Evolutionary conservation across 2,113 vertebrate species (phyloP).

Genomic region (Grus americana): DNA sequence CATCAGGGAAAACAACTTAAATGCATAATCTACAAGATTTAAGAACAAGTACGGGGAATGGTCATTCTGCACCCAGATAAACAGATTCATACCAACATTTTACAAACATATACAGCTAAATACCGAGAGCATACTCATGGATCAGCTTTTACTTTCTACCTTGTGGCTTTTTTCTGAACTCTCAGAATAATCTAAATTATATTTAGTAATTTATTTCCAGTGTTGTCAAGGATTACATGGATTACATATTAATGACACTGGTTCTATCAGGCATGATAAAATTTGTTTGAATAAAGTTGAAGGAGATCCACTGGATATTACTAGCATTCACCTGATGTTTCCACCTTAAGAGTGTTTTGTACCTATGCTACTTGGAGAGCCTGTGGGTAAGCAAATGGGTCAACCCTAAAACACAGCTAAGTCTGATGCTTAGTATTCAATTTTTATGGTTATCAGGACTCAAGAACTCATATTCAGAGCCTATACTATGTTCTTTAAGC

Average conservation of each 20-base stretch:
- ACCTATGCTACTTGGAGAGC: not conserved
- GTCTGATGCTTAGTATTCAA: not conserved
- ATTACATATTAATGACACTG: not conserved
- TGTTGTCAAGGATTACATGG: not conserved
- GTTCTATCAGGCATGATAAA: not conserved
- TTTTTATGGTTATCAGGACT: not conserved
- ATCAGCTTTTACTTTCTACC: not conserved
- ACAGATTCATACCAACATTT: not conserved
- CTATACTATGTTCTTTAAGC: not conserved
- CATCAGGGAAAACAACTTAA: not conserved
- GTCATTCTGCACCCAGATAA: not conserved
- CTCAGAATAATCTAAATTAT: not conserved
- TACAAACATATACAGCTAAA: not conserved
- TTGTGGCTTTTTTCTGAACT: not conserved
- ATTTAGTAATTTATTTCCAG: not conserved
- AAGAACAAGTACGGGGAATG: not conserved
- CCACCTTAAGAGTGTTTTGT: not conserved
- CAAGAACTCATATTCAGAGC: not conserved
- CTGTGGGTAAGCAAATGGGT: not conserved
- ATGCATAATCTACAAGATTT: not conserved
- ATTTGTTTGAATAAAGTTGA: not conserved
- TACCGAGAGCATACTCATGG: not conserved
- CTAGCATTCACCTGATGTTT: not conserved
- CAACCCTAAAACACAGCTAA: not conserved
- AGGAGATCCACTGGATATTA: not conserved